A percentile compares a stretch with the other conserved stretches of the same genome.
phyloP scores from a whole-genome alignment of 1,140 invertebrate genomes.

The Ylistrum balloti region DNA sequence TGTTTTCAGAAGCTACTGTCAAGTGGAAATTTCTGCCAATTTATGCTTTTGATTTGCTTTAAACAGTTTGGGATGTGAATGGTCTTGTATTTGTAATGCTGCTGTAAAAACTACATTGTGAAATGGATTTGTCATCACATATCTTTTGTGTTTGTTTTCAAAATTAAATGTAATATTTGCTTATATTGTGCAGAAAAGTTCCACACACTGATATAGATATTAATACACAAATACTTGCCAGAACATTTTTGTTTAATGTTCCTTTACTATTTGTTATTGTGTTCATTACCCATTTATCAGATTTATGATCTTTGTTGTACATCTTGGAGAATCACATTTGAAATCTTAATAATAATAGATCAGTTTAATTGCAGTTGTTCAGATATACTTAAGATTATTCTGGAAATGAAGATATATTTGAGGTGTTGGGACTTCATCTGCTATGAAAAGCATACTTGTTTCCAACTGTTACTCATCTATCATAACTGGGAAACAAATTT shows the following conservation, averaged over 20 bases:
- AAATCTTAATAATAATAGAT: neutral
- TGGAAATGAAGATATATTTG: no score
- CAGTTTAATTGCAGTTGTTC: neutral
- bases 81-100: neutral
- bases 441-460: no score
- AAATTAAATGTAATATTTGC: neutral
- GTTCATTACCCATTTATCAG: no score
- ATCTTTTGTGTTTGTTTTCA: neutral
- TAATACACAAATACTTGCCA: neutral
- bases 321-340: neutral
- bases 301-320: neutral
- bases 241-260: conserved; percentile 27
- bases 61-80: neutral
- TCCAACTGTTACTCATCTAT: no score
- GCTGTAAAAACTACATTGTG: neutral
- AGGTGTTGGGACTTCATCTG: no score
- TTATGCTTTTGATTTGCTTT: neutral
- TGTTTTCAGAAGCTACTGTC: neutral
- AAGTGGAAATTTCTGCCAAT: neutral
- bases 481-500: neutral
- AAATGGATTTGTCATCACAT: neutral
- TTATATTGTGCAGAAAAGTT: neutral
- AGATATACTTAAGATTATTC: no score
- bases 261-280: neutral
- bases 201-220: neutral